Evolutionary conservation across 2,888 invertebrate genomes (phyloP), one percentile per base, ranked within the genome.

Genomic region (Congeria kusceri): DNA sequence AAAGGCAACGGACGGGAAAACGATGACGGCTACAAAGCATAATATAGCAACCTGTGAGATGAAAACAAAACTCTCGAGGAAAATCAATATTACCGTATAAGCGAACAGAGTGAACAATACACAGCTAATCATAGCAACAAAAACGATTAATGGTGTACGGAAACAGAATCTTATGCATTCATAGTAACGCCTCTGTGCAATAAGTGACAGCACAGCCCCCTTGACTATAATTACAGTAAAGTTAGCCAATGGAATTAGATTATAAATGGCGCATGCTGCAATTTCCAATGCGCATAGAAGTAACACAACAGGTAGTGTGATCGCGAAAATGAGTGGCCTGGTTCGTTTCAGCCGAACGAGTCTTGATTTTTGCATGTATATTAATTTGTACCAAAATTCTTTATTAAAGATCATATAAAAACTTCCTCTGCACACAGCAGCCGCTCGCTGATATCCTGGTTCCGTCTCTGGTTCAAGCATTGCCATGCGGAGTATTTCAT

Each of bases 1-100:
- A 44, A 80, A 75, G 0, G 80, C 56, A 20, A 59, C 59, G 1
- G 80, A 59, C n/a, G 80, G 80, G 15, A 64, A 76, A 5, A 80
- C 56, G 25, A 80, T 68, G 20, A 80, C 64, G 2, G 80, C 80
- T n/a, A 80, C 72, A n/a, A 76, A 72, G 29, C 76, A 80, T 29
- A 68, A 80, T 3, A 76, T 66, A 27, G 68, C 27, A 2, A 80
- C 64, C 23, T 80, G 67, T 20, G 72, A 71, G 3, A 80, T 46
- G 46, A 80, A 80, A 5, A 49, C 44, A 65, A 75, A 76, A 32
- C 75, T 64, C 23, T 72, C 61, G 13, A 80, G 25, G 56, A 80
- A 80, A 18, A 80, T 76, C 29, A 80, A 61, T 61, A 71, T 67
- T 3, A 69, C 44, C 0, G 62, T 29, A 46, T 80, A 80, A 5